These are phyloP conservation scores for Strix uralensis DNA, from an alignment of 2,113 vertebrate species.

Conservation along the genomic window DNA sequence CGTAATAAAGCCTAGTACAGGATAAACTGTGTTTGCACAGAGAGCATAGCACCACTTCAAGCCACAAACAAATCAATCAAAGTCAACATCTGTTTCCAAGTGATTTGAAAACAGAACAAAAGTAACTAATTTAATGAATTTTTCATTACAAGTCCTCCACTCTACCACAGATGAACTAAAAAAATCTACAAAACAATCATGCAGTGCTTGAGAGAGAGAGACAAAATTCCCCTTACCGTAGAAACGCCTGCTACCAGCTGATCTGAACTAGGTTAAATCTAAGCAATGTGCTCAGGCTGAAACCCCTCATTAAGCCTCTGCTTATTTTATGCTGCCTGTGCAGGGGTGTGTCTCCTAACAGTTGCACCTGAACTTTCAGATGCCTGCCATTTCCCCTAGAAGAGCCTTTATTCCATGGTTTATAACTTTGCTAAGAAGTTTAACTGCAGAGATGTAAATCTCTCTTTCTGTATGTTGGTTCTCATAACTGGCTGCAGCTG, in stretches of 20 bases:
- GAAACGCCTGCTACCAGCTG: background rate
- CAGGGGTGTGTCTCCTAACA: background rate
- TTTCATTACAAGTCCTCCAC: slow-evolving; percentile 11
- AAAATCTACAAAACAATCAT: background rate
- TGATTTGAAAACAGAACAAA: slow-evolving; percentile 44
- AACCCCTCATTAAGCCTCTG: fast-evolving
- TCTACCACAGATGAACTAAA: background rate
- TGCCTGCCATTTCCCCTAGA: background rate
- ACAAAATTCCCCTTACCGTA: background rate
- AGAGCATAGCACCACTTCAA: background rate
- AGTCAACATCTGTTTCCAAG: slow-evolving; percentile 51
- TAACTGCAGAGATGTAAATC: background rate
- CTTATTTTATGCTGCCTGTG: background rate
- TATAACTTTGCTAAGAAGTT: background rate
- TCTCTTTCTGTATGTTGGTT: background rate
- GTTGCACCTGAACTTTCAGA: background rate
- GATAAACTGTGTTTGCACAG: background rate
- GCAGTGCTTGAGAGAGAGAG: background rate
- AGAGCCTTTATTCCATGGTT: background rate
- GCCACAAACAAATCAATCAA: slow-evolving; percentile 53
- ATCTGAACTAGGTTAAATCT: background rate
- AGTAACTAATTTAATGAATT: slow-evolving; percentile 46
- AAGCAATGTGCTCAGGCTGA: fast-evolving
- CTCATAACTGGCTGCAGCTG: background rate
- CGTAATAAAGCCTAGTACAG: background rate